Evolutionary conservation across 2,888 invertebrate genomes (phyloP), one percentile per base, ranked within the genome.

Genomic region (Andrena bucephala): DNA sequence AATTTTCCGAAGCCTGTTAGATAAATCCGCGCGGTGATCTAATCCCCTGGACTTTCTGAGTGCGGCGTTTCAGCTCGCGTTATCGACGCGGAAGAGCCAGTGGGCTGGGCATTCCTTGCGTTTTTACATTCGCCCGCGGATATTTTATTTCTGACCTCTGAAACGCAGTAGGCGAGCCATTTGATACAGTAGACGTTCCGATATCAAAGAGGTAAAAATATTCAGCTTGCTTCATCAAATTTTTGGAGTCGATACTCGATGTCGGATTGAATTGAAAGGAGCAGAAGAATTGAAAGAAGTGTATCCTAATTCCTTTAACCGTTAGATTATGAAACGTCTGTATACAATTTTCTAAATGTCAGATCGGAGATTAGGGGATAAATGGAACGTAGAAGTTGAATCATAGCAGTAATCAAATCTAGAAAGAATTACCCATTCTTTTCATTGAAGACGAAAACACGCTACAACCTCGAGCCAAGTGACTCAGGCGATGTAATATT

Each of bases 21-120:
- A 81, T 81, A 73, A 81, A 78, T 81, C 65, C 68, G n/a, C 59
- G 24, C 50, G 76, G 33, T 81, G 76, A 83, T 81, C 83, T 81
- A 72, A 83, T 76, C 63, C 50, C 24, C 8, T 8, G 13, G 29
- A 48, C 60, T 62, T 67, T 80, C 71, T 48, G 57, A 54, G 36
- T 7, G 36, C 42, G n/a, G 27, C 20, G 8, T 10, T 52, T 62
- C 16, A 48, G 31, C 29, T 31, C 24, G 48, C 36, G 6, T 24
- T 20, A 66, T 29, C 66, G 29, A 60, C 60, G 4, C 63, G 75
- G 29, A 73, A 20, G 27, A 72, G 24, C 20, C 50, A 6, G 48
- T 20, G 36, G 50, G 36, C 36, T 2, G 13, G 1, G 5, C 50
- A 20, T 66, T 66, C 36, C 50, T 1, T 5, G 20, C 50, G 7